Conservation (phyloP, 2,888 invertebrate genomes). For the Acanthopleura granulata region DNA sequence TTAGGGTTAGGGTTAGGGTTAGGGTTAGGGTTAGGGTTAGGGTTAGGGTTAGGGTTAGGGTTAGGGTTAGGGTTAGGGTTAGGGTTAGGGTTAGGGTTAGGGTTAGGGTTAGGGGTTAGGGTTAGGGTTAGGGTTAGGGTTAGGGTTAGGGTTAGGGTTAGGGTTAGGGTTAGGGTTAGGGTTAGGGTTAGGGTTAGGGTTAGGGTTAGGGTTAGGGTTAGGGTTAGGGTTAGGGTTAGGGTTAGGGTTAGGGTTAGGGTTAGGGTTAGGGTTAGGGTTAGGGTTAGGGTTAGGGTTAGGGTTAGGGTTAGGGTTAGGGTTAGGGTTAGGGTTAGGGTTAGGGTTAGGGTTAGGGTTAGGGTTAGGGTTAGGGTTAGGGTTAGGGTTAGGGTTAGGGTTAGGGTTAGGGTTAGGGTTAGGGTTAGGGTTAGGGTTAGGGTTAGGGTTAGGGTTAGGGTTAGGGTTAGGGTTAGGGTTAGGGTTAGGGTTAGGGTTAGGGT, state of each 20-base stretch:
- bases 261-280: constrained; percentile 37
- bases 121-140: no score
- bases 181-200: constrained; percentile 37
- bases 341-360: constrained; percentile 33
- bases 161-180: constrained; percentile 36
- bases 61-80: constrained; percentile 36
- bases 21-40: no score
- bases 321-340: constrained; percentile 34
- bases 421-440: constrained; percentile 24
- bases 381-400: constrained; percentile 29
- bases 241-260: constrained; percentile 35
- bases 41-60: constrained; percentile 38
- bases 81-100: constrained; percentile 33
- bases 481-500: constrained; percentile 26
- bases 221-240: constrained; percentile 34
- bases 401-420: constrained; percentile 27
- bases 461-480: constrained; percentile 28
- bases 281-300: constrained; percentile 37
- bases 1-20: no score
- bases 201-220: constrained; percentile 37
- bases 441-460: constrained; percentile 26
- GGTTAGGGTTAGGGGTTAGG: no score
- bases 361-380: constrained; percentile 29
- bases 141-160: constrained; percentile 29
- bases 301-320: constrained; percentile 35